Evolutionary conservation across 2,888 invertebrate species (phyloP), one percentile per base, ranked within the genome.

Genomic region (Mylabris sibirica): DNA sequence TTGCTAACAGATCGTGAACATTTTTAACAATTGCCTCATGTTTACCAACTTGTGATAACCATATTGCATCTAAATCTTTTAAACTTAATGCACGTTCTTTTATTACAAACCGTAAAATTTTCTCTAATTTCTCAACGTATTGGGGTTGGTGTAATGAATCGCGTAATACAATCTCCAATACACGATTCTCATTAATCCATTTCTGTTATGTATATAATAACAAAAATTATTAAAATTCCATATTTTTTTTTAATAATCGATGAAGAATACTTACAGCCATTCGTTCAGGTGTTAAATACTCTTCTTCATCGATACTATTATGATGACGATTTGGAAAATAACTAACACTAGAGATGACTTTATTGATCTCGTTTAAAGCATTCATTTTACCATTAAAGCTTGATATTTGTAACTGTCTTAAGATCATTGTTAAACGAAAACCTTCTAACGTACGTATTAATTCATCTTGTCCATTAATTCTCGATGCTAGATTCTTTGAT

Each of bases 361-460:
- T 98, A 86, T 98, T 98, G 68, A 99, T 96, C 89, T 99, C 98
- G 85, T 98, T 98, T 73, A 99, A 87, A 24, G 98, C 98, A 81
- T 98, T 98, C 98, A 99, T 99, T 89, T 98, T 98, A 44, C 98
- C 98, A 87, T 98, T 98, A 84, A 98, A 99, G 65, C 98, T 98
- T 26, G 98, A 97, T 84, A 98, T 97, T 89, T 97, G 96, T 75
- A 98, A 87, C 79, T 96, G 91, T 83, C 85, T 76, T 60, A 98
- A 88, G 81, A 98, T 97, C 95, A 98, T 97, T 88, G 97, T 96
- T 77, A 98, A 88, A 78, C 98, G 90, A 88, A 98, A 96, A 86
- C 97, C 95, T 89, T 98, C 98, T 79, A 98, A 88, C 5, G 84
- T 87, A 75, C 91, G 90, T 75, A 92, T 90, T 77, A 89, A 89